These are phyloP conservation scores for Corapipo altera DNA, from an alignment of 2,113 vertebrate species.

Conservation along the genomic window DNA sequence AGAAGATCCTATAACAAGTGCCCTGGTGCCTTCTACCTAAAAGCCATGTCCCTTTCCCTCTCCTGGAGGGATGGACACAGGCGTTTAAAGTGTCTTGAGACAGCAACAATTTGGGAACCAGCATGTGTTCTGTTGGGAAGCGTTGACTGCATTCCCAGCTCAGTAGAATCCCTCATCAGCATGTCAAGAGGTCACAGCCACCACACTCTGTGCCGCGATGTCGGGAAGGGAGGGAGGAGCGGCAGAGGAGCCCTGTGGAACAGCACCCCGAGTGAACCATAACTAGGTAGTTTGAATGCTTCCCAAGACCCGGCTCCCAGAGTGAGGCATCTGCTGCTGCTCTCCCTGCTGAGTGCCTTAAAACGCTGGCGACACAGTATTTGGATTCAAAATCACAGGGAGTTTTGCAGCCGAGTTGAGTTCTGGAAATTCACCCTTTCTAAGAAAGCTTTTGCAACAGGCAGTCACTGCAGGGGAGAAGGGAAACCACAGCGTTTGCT, in stretches of 20 bases:
- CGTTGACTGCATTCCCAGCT: not conserved
- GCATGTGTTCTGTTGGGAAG: not conserved
- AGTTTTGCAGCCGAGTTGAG: not conserved
- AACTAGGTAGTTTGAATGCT: not conserved
- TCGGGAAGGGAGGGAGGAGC: not conserved
- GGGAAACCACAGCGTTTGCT: fast-evolving
- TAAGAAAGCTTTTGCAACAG: not conserved
- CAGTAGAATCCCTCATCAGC: not conserved
- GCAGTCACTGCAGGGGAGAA: not conserved
- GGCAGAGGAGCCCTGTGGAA: not conserved
- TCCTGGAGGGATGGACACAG: not conserved
- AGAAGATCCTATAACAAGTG: not conserved
- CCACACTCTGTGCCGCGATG: not conserved
- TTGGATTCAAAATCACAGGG: not conserved
- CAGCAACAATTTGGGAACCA: not conserved
- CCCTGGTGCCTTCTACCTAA: not conserved
- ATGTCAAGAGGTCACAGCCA: not conserved
- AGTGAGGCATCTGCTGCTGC: constrained; percentile 4
- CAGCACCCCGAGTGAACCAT: not conserved
- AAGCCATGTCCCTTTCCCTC: not conserved
- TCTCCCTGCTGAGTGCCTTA: not conserved
- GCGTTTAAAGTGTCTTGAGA: not conserved
- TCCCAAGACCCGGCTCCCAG: not conserved
- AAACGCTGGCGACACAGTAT: not conserved
- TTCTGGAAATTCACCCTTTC: not conserved